Percentiles rank a stretch among this genome's conserved stretches.
These are phyloP conservation scores for Cyclophora punctaria DNA, from an alignment of 2,888 invertebrate species.

Conservation along the genomic window DNA sequence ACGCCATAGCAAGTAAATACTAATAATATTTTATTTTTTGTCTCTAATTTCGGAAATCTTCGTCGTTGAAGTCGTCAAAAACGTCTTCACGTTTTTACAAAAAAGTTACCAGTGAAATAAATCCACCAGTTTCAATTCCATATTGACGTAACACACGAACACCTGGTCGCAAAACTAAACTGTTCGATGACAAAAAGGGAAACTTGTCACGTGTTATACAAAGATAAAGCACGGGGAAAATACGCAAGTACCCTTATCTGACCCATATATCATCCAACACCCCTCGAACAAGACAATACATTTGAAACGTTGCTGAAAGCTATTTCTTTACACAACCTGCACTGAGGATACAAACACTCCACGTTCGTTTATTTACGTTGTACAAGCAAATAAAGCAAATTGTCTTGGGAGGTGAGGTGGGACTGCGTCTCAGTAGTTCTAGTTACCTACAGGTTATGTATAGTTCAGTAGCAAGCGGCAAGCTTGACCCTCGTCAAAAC, in stretches of 20 bases:
- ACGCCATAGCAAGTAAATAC: too few species aligned
- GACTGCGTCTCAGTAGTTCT: not conserved
- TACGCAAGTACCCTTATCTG: conserved; percentile 29
- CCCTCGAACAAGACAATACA: conserved; percentile 24
- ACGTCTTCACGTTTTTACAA: too few species aligned
- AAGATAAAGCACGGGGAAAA: conserved; percentile 31
- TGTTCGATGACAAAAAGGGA: conserved; percentile 12
- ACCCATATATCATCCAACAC: conserved; percentile 24
- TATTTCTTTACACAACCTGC: conserved; percentile 9
- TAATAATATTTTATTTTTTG: too few species aligned
- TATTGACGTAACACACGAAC: not conserved
- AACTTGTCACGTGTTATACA: conserved; percentile 18
- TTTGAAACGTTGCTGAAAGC: conserved; percentile 17
- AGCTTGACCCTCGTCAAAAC: conserved; percentile 15
- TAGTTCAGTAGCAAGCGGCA: conserved; percentile 1
- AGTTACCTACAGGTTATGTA: not conserved
- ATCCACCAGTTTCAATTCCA: too few species aligned
- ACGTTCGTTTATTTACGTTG: conserved; percentile 6
- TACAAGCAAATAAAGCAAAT: conserved; percentile 5
- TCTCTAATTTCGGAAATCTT: too few species aligned
- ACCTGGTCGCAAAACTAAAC: conserved; percentile 3
- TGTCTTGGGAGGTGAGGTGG: conserved; percentile 7
- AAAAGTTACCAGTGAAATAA: too few species aligned
- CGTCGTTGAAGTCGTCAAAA: too few species aligned
- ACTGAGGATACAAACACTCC: conserved; percentile 1